Evolutionary conservation across 2,797 vertebrate genomes (phyloP).

Genomic region (Chrosomus eos): DNA sequence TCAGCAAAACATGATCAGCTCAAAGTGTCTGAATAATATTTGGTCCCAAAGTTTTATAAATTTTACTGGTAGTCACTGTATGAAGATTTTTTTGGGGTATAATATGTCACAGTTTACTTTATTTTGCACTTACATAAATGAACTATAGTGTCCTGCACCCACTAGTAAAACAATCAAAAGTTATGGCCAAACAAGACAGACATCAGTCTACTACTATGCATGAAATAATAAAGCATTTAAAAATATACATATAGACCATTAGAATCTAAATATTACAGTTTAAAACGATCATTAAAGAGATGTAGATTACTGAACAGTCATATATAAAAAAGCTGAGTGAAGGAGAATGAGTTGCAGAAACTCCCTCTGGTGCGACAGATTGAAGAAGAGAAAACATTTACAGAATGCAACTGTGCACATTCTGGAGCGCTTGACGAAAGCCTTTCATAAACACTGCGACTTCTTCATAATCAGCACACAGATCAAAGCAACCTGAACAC

Average conservation of each 20-base stretch:
- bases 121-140: too few relatives aligned
- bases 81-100: too few relatives aligned
- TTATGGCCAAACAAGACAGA: background rate
- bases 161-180: too few relatives aligned
- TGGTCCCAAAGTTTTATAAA: too few relatives aligned
- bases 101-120: too few relatives aligned
- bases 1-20: too few relatives aligned
- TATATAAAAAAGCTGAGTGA: background rate
- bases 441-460: constrained; percentile 20
- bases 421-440: background rate
- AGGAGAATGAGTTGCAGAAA: background rate
- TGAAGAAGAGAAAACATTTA: constrained; percentile 6
- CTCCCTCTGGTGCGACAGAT: background rate
- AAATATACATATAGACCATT: background rate
- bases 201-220: background rate
- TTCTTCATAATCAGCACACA: constrained; percentile 7
- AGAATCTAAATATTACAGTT: background rate
- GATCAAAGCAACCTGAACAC: constrained; percentile 23
- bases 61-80: too few relatives aligned
- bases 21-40: too few relatives aligned
- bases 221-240: background rate
- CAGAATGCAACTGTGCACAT: constrained; percentile 28
- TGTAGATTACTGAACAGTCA: background rate
- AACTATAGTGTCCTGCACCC: too few relatives aligned
- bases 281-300: background rate